phyloP scores from a whole-genome alignment of 2,888 invertebrate genomes.

The Bursaphelenchus okinawaensis region DNA sequence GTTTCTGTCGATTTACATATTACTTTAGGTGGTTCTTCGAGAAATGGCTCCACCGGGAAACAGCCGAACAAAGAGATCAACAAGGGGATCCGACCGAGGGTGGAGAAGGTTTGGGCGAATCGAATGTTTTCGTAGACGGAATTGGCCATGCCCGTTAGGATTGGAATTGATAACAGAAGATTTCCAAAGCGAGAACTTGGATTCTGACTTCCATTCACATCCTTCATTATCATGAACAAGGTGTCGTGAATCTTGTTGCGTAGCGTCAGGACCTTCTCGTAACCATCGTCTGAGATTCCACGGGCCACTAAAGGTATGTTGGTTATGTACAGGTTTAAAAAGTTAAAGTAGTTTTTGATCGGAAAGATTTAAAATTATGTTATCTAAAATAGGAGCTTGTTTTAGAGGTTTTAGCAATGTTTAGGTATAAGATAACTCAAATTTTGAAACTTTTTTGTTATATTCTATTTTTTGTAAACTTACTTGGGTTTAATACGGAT shows the following conservation, averaged over 20 bases:
- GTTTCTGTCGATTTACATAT: neutral
- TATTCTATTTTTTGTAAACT: conserved; percentile 10
- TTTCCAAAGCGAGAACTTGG: conserved; percentile 39
- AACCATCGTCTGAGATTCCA: conserved; percentile 39
- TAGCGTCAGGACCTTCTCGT: conserved; percentile 38
- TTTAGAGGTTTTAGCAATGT: conserved; percentile 2
- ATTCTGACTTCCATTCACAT: conserved; percentile 22
- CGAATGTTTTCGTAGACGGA: conserved; percentile 51
- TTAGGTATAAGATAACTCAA: too few species aligned
- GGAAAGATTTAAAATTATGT: too few species aligned
- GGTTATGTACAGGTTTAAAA: neutral
- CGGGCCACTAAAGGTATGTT: conserved; percentile 37
- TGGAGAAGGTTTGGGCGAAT: conserved; percentile 52
- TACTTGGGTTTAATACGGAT: conserved; percentile 50
- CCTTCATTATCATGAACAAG: conserved; percentile 43
- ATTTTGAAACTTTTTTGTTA: neutral
- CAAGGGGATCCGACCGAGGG: conserved; percentile 42
- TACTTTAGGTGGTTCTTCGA: conserved; percentile 10
- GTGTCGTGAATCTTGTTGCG: conserved; percentile 46
- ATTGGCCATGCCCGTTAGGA: conserved; percentile 45
- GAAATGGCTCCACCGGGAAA: conserved; percentile 51
- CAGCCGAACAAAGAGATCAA: conserved; percentile 52
- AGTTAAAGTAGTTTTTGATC: too few species aligned
- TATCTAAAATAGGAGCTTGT: conserved; percentile 1
- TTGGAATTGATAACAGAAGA: conserved; percentile 46